Conservation (phyloP, 2,797 vertebrate species). For the Pteronotus mesoamericanus region DNA sequence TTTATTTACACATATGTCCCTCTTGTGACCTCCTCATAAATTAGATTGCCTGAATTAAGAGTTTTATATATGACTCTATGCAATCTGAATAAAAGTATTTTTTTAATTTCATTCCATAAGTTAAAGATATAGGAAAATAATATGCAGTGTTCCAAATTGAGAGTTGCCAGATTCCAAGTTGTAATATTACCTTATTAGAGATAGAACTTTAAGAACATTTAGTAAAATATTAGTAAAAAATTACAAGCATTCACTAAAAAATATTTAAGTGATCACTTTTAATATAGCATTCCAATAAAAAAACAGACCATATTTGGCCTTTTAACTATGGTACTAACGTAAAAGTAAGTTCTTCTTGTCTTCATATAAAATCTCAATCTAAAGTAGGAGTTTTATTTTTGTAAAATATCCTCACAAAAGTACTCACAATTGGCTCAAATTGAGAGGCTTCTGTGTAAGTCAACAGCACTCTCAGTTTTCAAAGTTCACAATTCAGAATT, state of each 20-base stretch:
- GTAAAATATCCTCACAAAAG: background rate
- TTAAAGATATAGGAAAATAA: background rate
- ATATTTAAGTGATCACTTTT: background rate
- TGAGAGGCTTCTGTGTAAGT: background rate
- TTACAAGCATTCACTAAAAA: background rate
- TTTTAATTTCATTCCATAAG: background rate
- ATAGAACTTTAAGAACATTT: background rate
- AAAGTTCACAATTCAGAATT: background rate
- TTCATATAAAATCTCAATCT: background rate
- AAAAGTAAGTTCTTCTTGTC: background rate
- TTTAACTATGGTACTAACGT: background rate
- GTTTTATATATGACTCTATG: background rate
- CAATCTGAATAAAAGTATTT: background rate
- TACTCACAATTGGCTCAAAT: background rate
- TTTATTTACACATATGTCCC: background rate
- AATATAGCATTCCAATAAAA: background rate
- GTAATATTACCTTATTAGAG: background rate
- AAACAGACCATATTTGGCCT: background rate
- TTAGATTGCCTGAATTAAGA: background rate
- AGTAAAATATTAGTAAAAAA: background rate
- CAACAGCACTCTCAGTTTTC: background rate
- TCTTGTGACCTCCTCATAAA: background rate
- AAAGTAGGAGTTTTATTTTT: background rate
- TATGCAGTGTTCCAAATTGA: background rate
- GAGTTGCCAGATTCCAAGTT: background rate